Base-by-base conservation (phyloP, 2,797 vertebrate species). In the Sylvilagus floridanus region DNA sequence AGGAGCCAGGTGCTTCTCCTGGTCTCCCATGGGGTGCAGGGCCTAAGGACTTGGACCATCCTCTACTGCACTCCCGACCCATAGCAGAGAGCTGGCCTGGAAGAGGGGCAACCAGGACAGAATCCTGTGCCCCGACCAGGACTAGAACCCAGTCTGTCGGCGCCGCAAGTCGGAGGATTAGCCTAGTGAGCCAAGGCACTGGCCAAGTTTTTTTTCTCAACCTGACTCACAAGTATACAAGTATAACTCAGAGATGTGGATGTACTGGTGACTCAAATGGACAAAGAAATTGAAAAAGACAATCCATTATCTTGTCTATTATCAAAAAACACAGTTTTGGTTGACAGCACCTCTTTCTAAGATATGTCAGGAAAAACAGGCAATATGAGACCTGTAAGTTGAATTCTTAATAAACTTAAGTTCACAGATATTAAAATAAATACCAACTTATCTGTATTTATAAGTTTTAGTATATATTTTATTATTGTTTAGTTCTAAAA, bases 221-320 rank as follows among this genome's bases (percentile, higher is more conserved):
- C 24, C 16, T 92, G 35, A 87, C 24, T 10, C 37, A 37, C 37
- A 37, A 37, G 37, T 37, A 37, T 92, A 71, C 62, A 84, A 79
- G 19, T 82, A 66, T 89, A 66, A 93, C 71, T 83, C 47, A 92
- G 54, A 76, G 42, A 90, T 72, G 37, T 86, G 22, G 62, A 92
- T 54, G 84, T n/a, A 69, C 37, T 76, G 62, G 76, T 66, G 35
- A 79, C 30, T 89, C 65, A 89, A 88, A 62, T 35, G 24, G 32
- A 92, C n/a, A 86, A 50, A 91, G 37, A 89, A 32, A 84, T 14
- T 42, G 47, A 66, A 95, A 78, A 79, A 75, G 16, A 82, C 37
- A 82, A 72, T 54, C 17, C 22, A 89, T 35, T 8, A 84, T 57
- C 71, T 83, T 75, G 22, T 30, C 47, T 86, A 13, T 26, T 81